These are phyloP conservation scores for Chiloscyllium plagiosum DNA, from an alignment of 2,113 vertebrate genomes.

Conservation along the genomic window DNA sequence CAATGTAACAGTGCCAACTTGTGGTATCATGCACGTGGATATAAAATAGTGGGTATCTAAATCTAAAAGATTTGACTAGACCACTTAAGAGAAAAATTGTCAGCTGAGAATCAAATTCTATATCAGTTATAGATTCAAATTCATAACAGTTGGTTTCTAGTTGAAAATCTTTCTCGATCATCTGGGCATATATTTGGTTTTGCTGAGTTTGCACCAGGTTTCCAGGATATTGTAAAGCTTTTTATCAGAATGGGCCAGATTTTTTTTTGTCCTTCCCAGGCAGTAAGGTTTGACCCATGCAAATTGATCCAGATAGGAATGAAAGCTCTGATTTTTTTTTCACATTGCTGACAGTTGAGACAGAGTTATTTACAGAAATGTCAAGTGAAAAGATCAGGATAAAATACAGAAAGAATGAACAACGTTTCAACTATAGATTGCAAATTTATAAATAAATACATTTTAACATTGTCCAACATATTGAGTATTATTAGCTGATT, in stretches of 20 bases:
- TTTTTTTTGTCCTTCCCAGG: not conserved
- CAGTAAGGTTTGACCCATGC: not conserved
- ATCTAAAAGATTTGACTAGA: not conserved
- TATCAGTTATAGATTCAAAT: too few species aligned
- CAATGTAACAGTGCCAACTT: not conserved
- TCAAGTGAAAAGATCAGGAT: not conserved
- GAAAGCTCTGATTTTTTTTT: not conserved
- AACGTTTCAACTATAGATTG: not conserved
- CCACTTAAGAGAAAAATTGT: not conserved
- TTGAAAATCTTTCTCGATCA: not conserved
- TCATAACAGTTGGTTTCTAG: not conserved
- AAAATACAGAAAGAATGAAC: not conserved
- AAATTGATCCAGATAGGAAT: not conserved
- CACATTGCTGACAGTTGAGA: not conserved
- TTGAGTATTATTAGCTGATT: slow-evolving; percentile 20
- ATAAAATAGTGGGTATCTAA: too few species aligned
- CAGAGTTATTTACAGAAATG: not conserved
- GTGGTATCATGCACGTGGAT: not conserved
- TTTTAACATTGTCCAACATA: not conserved
- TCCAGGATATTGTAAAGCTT: not conserved
- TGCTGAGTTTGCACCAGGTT: not conserved
- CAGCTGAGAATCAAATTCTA: not conserved
- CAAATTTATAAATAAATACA: slow-evolving; percentile 8
- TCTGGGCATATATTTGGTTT: not conserved
- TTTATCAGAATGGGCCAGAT: not conserved